Conservation (phyloP, 2,113 vertebrate genomes). For the Mobula hypostoma region DNA sequence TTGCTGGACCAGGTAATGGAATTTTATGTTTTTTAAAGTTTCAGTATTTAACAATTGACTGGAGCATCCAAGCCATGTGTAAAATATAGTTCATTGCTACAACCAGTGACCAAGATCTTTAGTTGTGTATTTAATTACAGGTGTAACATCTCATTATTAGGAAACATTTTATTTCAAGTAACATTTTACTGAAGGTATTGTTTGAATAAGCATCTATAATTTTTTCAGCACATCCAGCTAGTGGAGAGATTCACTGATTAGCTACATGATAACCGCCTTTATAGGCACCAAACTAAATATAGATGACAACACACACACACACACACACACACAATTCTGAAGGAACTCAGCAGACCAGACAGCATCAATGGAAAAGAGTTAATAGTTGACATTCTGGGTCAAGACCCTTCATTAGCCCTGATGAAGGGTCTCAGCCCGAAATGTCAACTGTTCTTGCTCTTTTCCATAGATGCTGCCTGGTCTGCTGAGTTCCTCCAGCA, state of each 20-base stretch:
- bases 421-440: too few relatives aligned
- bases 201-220: background rate
- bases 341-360: too few relatives aligned
- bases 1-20: slow-evolving; percentile 80
- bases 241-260: background rate
- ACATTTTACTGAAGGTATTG: background rate
- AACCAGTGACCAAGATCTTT: background rate
- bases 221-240: background rate
- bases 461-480: too few relatives aligned
- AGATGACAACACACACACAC: background rate
- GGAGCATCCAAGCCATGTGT: background rate
- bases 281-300: background rate
- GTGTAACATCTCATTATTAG: background rate
- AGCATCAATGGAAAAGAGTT: too few relatives aligned
- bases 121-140: background rate
- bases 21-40: background rate
- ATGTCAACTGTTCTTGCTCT: too few relatives aligned
- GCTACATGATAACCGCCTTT: background rate
- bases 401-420: too few relatives aligned
- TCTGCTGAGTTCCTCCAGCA: too few relatives aligned
- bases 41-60: background rate
- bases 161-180: background rate
- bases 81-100: background rate
- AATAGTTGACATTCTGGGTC: too few relatives aligned
- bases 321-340: too few relatives aligned